Evolutionary conservation across 2,888 invertebrate species (phyloP).

Genomic region (Cremastinae sp.): DNA sequence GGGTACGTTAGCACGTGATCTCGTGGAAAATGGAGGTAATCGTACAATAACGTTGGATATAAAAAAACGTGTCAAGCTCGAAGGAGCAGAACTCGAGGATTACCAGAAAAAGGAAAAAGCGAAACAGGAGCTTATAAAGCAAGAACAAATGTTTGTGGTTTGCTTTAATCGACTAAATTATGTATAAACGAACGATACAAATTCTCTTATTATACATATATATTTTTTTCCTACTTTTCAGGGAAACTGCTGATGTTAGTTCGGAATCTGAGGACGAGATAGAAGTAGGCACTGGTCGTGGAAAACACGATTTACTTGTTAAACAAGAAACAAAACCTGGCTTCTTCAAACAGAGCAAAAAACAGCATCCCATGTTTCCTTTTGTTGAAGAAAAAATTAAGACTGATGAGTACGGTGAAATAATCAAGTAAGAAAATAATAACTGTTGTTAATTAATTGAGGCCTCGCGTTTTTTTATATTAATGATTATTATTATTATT

Average conservation of each 20-base stretch:
- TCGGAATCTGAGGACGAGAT: constrained; percentile 93
- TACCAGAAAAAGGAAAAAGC: constrained; percentile 85
- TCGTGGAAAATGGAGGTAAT: constrained; percentile 89
- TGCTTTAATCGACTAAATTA: not conserved
- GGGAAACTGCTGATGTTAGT: constrained; percentile 86
- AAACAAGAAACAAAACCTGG: constrained; percentile 87
- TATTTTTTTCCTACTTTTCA: constrained; percentile 72
- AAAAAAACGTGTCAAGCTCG: constrained; percentile 86
- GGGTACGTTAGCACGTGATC: constrained; percentile 89
- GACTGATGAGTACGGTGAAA: constrained; percentile 97
- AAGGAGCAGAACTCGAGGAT: constrained; percentile 90
- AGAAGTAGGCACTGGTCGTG: constrained; percentile 88
- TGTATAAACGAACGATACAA: no score
- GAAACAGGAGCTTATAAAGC: constrained; percentile 80
- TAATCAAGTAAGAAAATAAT: constrained; percentile 84
- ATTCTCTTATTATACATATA: no score
- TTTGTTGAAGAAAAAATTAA: constrained; percentile 94
- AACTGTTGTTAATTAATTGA: not conserved
- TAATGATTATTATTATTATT: not conserved
- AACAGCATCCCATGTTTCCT: constrained; percentile 98
- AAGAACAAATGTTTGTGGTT: constrained; percentile 77
- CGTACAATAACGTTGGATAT: constrained; percentile 87
- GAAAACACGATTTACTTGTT: constrained; percentile 94
- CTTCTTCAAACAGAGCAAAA: constrained; percentile 93
- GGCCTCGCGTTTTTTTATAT: not conserved